Percentiles rank a stretch among this genome's conserved stretches.
Evolutionary conservation across 2,113 vertebrate genomes (phyloP).

Genomic region (Daboia siamensis): DNA sequence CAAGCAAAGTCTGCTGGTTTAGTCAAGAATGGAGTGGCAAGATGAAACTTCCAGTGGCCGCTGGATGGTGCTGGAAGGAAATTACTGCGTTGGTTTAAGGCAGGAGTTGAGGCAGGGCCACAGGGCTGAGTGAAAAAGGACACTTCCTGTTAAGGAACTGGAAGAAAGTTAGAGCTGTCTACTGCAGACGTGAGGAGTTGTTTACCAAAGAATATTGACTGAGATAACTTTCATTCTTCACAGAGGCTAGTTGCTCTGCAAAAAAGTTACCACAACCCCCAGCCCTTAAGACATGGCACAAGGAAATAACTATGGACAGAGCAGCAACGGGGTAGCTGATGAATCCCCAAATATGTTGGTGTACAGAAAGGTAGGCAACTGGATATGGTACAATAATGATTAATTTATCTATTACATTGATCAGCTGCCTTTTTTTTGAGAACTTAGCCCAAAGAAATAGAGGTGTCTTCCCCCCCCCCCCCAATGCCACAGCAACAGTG

Average conservation of each 20-base stretch:
- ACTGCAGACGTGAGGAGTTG: not conserved
- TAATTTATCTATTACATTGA: not conserved
- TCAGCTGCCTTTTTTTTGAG: not conserved
- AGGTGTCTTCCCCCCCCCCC: not conserved
- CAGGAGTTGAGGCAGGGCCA: constrained; percentile 9
- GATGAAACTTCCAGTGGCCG: not conserved
- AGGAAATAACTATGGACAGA: constrained; percentile 89
- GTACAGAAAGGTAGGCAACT: constrained; percentile 92
- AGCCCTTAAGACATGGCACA: constrained; percentile 88
- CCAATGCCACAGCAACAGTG: not conserved
- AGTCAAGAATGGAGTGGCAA: not conserved
- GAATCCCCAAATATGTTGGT: constrained; percentile 97
- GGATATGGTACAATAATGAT: constrained; percentile 1
- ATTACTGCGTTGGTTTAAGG: not conserved
- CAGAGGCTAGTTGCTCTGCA: constrained; percentile 58
- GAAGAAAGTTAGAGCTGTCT: constrained; percentile 14
- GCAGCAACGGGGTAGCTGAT: constrained; percentile 89
- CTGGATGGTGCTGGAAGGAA: not conserved
- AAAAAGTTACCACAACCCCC: constrained; percentile 53
- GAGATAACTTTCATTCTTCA: constrained; percentile 53
- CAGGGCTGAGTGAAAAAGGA: not conserved
- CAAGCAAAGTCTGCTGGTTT: constrained; percentile 5
- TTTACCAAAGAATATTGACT: constrained; percentile 7
- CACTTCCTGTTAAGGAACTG: not conserved
- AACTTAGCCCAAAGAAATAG: not conserved